Percentiles rank a stretch among this genome's conserved stretches.
Conservation (phyloP, 2,797 vertebrate genomes). For the Artibeus jamaicensis region DNA sequence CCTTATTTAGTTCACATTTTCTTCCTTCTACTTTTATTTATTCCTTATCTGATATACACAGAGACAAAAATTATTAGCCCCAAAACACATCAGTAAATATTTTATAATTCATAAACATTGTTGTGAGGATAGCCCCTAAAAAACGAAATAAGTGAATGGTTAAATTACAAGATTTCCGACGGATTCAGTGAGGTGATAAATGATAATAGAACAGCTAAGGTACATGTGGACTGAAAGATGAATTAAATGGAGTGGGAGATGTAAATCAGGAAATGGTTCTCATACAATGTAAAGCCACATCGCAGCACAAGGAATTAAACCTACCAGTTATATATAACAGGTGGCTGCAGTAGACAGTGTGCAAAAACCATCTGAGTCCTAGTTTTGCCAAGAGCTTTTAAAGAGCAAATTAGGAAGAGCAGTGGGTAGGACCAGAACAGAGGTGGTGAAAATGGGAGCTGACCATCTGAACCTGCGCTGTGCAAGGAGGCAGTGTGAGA, state of each 20-base stretch:
- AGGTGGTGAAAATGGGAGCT: background rate
- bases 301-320: background rate
- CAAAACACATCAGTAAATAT: background rate
- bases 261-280: background rate
- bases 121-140: background rate
- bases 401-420: background rate
- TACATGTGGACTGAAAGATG: background rate
- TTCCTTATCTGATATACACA: conserved; percentile 24
- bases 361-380: background rate
- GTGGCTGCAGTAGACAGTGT: background rate
- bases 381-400: background rate
- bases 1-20: background rate
- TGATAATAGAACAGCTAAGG: background rate
- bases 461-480: background rate
- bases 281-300: background rate
- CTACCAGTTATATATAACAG: background rate
- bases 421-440: background rate
- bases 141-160: background rate
- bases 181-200: background rate
- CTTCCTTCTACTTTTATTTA: conserved; percentile 6
- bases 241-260: background rate
- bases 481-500: background rate
- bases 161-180: conserved; percentile 10
- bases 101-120: conserved; percentile 8
- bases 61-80: conserved; percentile 8